phyloP scores from a whole-genome alignment of 37 sponge, comb jelly and placozoan genomes.

The Petrosia ficiformis region DNA sequence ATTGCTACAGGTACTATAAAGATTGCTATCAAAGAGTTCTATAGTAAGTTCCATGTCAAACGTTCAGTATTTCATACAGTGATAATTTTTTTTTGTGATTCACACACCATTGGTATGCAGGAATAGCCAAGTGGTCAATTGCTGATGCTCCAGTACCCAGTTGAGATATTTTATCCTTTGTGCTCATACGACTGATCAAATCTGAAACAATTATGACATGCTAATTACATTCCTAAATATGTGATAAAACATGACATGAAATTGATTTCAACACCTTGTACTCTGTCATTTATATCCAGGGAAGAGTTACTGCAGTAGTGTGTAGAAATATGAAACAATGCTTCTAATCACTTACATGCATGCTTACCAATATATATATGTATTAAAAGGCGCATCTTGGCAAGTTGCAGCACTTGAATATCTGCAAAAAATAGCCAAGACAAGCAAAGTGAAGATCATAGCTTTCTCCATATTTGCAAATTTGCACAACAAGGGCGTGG shows the following conservation, averaged over 20 bases:
- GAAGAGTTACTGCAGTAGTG: conserved; percentile 17
- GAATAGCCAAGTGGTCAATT: conserved; percentile 44
- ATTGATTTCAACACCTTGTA: conserved; percentile 13
- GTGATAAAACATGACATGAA: neutral
- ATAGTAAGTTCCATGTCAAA: too few species aligned
- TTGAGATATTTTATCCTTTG: conserved; percentile 62
- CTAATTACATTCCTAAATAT: too few species aligned
- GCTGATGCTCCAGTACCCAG: conserved; percentile 49
- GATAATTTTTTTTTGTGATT: neutral
- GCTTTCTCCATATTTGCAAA: neutral
- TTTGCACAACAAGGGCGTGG: too few species aligned
- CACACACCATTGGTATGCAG: conserved; percentile 71
- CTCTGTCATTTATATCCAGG: conserved; percentile 20
- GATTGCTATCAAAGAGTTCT: too few species aligned
- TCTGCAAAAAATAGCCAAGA: neutral
- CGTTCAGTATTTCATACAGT: neutral
- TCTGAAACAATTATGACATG: too few species aligned
- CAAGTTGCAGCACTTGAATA: neutral
- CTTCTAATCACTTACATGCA: too few species aligned
- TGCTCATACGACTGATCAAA: conserved; percentile 35
- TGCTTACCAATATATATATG: conserved; percentile 19
- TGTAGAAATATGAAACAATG: neutral
- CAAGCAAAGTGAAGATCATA: neutral
- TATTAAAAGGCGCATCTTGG: conserved; percentile 9
- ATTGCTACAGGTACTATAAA: too few species aligned